These are phyloP conservation scores for Musca domestica DNA, from an alignment of 1,140 invertebrate species.

Conservation along the genomic window DNA sequence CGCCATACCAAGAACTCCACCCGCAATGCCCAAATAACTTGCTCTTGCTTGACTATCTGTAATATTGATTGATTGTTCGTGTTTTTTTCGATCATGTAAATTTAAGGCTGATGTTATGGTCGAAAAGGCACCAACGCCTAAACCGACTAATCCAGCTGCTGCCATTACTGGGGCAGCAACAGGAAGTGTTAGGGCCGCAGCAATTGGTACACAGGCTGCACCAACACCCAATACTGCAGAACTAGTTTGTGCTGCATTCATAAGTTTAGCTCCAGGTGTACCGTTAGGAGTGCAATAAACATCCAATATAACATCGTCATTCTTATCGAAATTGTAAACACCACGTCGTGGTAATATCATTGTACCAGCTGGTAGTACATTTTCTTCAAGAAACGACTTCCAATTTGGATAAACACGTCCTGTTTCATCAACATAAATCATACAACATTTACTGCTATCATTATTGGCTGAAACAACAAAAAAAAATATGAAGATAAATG, in stretches of 20 bases:
- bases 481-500: background rate
- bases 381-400: constrained; percentile 35
- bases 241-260: constrained; percentile 31
- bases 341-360: constrained; percentile 43
- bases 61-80: constrained; percentile 44
- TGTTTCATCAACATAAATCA: constrained; percentile 45
- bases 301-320: constrained; percentile 17
- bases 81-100: constrained; percentile 38
- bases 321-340: constrained; percentile 34
- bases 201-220: constrained; percentile 23
- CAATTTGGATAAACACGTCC: constrained; percentile 44
- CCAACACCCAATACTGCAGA: constrained; percentile 32
- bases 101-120: constrained; percentile 32
- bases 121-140: constrained; percentile 36
- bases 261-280: constrained; percentile 1
- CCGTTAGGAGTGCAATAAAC: constrained; percentile 29
- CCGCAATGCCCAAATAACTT: constrained; percentile 37
- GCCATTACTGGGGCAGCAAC: constrained; percentile 37
- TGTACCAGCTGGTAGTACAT: constrained; percentile 37
- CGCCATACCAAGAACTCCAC: constrained; percentile 36
- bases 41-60: constrained; percentile 35
- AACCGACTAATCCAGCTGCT: constrained; percentile 31
- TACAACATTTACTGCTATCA: constrained; percentile 40
- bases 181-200: constrained; percentile 30
- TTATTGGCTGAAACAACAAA: background rate